Percentiles rank a stretch among this genome's conserved stretches.
These are phyloP conservation scores for Anableps anableps DNA, from an alignment of 2,797 vertebrate genomes.

Conservation along the genomic window DNA sequence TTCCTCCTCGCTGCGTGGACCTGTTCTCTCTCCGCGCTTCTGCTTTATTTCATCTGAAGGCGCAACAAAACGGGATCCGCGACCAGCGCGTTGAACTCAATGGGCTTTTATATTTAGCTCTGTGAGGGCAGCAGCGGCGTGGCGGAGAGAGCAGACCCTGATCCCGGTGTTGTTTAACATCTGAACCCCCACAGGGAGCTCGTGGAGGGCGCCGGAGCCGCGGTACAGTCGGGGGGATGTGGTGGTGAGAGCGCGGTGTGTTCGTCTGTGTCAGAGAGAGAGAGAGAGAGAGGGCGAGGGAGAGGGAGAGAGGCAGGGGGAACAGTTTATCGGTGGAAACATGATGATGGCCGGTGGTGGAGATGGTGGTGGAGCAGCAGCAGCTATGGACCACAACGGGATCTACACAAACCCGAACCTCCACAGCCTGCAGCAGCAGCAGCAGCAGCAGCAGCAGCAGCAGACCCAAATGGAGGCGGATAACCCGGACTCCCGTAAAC, in stretches of 20 bases:
- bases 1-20: background rate
- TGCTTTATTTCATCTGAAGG: constrained; percentile 55
- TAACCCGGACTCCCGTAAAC: constrained; percentile 87
- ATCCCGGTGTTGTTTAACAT: constrained; percentile 53
- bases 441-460: constrained; percentile 81
- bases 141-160: constrained; percentile 42
- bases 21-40: constrained; percentile 15
- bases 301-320: constrained; percentile 47
- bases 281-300: constrained; percentile 16
- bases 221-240: constrained; percentile 39
- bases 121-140: constrained; percentile 40
- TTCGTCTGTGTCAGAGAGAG: constrained; percentile 15
- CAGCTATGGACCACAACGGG: constrained; percentile 87
- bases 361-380: constrained; percentile 67
- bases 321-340: constrained; percentile 55
- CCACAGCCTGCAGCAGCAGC: constrained; percentile 78
- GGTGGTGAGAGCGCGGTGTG: constrained; percentile 52
- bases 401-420: constrained; percentile 82
- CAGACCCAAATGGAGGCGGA: constrained; percentile 85
- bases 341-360: constrained; percentile 88
- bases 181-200: background rate
- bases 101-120: constrained; percentile 75
- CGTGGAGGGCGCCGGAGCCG: background rate
- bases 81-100: constrained; percentile 67
- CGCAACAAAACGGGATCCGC: constrained; percentile 63